Evolutionary conservation across 2,113 vertebrate genomes (phyloP), one percentile per base, ranked within the genome.

Genomic region (Zingel zingel): DNA sequence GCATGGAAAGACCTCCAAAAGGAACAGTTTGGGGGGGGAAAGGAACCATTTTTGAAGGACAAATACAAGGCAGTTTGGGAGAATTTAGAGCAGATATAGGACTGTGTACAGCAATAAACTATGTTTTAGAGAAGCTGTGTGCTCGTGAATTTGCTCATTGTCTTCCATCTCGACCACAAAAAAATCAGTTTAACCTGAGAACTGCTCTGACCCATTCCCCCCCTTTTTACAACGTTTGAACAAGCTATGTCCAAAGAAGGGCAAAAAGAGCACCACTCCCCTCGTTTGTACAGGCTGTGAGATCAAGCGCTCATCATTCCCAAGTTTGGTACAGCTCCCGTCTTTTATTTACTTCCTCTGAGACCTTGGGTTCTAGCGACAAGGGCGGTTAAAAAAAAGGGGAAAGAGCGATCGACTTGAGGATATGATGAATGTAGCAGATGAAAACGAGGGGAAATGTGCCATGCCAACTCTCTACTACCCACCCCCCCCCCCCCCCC

Each of bases 401-500:
- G 21, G 27, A 72, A 64, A 30, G 6, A 75, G 50, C 14, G 30
- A 62, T 30, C 6, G 33, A 79, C 74, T 93, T 54, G 86, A 89
- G 81, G 82, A 88, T 84, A 79, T 86, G 86, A 91, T 87, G 91
- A 15, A 7, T 87, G 81, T 86, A 93, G 90, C 85, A 90, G 79
- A 93, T 36, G 86, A 93, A 94, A 95, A 93, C 85, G 81, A 91
- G 88, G 86, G 83, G 90, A 83, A 72, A 67, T 79, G 71, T 81
- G 89, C 86, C 16, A 81, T 94, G 93, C 94, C 92, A 95, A 91
- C 88, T 77, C 83, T 63, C 33, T 51, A 6, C 82, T n/a, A 43
- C 16, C 14, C 65, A n/a, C n/a, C n/a, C n/a, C n/a, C 61, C 27
- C 25, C 2, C 51, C 39, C 7, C 61, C 27, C 25, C 2, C 61